A percentile compares a stretch with the other conserved stretches of the same genome.
Evolutionary conservation across 2,113 vertebrate genomes (phyloP).

Genomic region (Saccopteryx bilineata): DNA sequence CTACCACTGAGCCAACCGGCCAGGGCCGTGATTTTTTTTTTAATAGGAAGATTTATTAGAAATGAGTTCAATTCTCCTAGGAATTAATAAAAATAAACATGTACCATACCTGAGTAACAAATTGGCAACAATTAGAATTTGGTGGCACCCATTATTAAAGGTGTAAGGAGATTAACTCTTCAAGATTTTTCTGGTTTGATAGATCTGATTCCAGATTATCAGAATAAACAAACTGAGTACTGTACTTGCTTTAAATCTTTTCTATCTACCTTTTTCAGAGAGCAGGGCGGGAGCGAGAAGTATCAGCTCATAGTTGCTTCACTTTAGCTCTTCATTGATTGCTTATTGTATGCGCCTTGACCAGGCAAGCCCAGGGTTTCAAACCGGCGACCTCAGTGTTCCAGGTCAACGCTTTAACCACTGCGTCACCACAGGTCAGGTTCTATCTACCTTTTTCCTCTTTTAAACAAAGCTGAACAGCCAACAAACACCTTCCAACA

Average conservation of each 20-base stretch:
- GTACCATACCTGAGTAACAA: not conserved
- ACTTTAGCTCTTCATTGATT: too few relatives aligned
- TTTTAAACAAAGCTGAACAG: not conserved
- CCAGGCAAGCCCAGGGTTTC: too few relatives aligned
- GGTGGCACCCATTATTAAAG: not conserved
- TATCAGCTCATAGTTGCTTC: too few relatives aligned
- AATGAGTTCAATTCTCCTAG: constrained; percentile 1
- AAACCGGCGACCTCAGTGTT: too few relatives aligned
- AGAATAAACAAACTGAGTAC: not conserved
- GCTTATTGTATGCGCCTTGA: too few relatives aligned
- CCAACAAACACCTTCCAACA: not conserved
- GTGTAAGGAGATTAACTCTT: not conserved
- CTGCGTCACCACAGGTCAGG: too few relatives aligned
- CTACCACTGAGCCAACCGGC: too few relatives aligned
- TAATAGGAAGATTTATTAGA: not conserved
- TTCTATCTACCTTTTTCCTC: not conserved
- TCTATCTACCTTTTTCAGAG: too few relatives aligned
- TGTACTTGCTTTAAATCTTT: constrained; percentile 21
- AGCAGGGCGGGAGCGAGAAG: too few relatives aligned
- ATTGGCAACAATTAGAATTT: constrained; percentile 1
- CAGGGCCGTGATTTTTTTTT: not conserved
- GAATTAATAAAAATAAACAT: constrained; percentile 9
- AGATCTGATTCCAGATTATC: constrained; percentile 8
- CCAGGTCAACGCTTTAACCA: too few relatives aligned
- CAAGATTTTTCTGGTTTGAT: constrained; percentile 49